Evolutionary conservation across 2,888 invertebrate species (phyloP), one percentile per base, ranked within the genome.

Genomic region (Cactoblastis cactorum): DNA sequence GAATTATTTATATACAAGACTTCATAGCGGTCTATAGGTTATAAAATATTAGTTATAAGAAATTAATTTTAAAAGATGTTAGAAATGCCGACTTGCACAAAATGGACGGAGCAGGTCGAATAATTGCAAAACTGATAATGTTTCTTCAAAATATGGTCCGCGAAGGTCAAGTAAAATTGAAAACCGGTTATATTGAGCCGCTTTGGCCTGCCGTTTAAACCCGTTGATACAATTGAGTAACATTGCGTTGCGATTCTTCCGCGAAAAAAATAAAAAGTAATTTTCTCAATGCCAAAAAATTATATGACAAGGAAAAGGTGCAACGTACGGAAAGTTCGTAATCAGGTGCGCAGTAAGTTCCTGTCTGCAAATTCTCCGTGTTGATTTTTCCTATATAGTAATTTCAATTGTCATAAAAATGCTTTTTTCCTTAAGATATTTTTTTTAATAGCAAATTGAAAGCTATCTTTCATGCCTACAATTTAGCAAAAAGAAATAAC

Each of bases 131-230:
- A 47, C 19, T 18, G 24, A 47, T 37, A 19, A 37, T 47, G 19
- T 47, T 47, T 47, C 47, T 47, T 24, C 37, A 37, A 47, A 37
- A 47, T 37, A 35, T 37, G 37, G 47, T 47, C 24, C 22, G 14
- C 18, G 33, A 47, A 47, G 22, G 47, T 22, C 47, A 47, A 47
- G 24, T 37, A 22, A 47, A 47, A 47, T 47, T 47, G 37, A 8
- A 47, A 47, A 47, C 47, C 37, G 35, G 47, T 37, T 22, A 19
- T 1, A 22, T 22, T 14, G 35, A 43, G 48, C 48, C 46, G 33
- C 35, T 54, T 46, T 24, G 15, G 19, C 19, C 15, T 15, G 37
- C 8, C 3, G n/a, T 35, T 47, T 11, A 35, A 22, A 47, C 37
- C 37, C 24, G 37, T 37, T 24, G 28, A 43, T 24, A 32, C 43